Percentiles rank a stretch among this genome's conserved stretches.
Evolutionary conservation across 92 coral and sea anemone species (phyloP).

Genomic region (Phymanthus crucifer): DNA sequence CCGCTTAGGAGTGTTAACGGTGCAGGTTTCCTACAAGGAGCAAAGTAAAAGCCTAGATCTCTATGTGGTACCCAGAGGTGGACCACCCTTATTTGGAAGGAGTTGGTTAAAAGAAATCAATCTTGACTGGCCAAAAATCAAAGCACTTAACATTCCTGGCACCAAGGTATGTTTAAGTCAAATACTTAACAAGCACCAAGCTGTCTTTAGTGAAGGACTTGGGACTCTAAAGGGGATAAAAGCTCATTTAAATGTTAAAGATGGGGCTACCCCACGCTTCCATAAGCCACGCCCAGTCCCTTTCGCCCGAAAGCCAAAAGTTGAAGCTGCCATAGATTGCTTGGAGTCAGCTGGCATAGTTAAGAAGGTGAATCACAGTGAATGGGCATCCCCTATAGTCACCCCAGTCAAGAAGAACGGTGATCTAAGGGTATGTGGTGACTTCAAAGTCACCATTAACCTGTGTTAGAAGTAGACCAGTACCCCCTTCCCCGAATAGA

Average conservation of each 20-base stretch:
- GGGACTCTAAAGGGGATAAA: too few species aligned
- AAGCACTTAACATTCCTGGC: neutral
- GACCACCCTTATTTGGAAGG: constrained; percentile 6
- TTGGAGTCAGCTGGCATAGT: constrained; percentile 6
- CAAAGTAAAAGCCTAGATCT: neutral
- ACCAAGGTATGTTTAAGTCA: constrained; percentile 3
- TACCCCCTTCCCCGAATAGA: too few species aligned
- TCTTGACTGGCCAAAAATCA: constrained; percentile 3
- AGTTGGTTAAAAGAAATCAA: constrained; percentile 4
- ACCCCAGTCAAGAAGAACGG: too few species aligned
- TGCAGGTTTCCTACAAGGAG: too few species aligned
- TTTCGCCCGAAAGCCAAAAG: constrained; percentile 1
- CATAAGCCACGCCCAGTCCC: constrained; percentile 10
- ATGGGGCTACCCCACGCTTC: constrained; percentile 7
- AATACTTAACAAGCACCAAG: constrained; percentile 7
- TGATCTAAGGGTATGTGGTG: too few species aligned
- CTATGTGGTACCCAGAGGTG: constrained; percentile 3
- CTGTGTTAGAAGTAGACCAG: too few species aligned
- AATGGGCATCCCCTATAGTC: too few species aligned
- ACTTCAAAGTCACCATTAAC: too few species aligned
- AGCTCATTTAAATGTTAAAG: neutral
- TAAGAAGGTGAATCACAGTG: neutral
- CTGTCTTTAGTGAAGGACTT: neutral
- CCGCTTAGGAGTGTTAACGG: constrained; percentile 11
- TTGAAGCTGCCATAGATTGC: neutral